Evolutionary conservation across 2,113 vertebrate species (phyloP).

Genomic region (Chaetorhynchus papuensis): DNA sequence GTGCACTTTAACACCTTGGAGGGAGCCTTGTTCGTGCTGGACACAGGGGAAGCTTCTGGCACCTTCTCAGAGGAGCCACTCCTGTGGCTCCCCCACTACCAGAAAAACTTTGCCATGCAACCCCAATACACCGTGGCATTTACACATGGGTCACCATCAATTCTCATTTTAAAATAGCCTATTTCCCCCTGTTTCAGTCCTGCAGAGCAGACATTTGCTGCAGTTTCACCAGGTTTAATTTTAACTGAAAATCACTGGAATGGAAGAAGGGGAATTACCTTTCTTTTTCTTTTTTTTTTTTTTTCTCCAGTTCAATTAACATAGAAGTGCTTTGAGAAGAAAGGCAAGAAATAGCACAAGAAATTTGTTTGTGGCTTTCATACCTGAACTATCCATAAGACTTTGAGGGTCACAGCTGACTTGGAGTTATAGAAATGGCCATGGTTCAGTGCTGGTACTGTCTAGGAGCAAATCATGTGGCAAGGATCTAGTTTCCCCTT

Average conservation of each 20-base stretch:
- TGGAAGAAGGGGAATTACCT: background rate
- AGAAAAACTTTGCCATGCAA: background rate
- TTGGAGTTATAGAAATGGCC: background rate
- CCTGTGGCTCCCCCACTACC: background rate
- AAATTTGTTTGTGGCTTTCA: background rate
- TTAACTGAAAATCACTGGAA: background rate
- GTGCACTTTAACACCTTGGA: rapidly evolving
- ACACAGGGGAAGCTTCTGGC: background rate
- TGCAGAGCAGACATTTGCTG: background rate
- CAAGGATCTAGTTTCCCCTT: background rate
- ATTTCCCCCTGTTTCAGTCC: background rate
- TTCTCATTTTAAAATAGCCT: background rate
- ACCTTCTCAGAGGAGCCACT: background rate
- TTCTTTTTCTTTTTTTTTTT: background rate
- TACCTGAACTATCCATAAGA: background rate
- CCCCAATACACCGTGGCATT: background rate
- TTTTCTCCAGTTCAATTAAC: background rate
- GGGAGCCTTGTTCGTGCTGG: background rate
- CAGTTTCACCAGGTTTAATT: background rate
- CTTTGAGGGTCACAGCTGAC: background rate
- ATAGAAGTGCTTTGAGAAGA: background rate
- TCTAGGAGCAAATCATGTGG: background rate
- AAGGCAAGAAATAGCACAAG: background rate
- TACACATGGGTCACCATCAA: background rate
- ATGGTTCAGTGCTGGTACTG: background rate